Percentiles rank a stretch among this genome's conserved stretches.
These are phyloP conservation scores for Crematogaster levior DNA, from an alignment of 2,888 invertebrate species.

Conservation along the genomic window DNA sequence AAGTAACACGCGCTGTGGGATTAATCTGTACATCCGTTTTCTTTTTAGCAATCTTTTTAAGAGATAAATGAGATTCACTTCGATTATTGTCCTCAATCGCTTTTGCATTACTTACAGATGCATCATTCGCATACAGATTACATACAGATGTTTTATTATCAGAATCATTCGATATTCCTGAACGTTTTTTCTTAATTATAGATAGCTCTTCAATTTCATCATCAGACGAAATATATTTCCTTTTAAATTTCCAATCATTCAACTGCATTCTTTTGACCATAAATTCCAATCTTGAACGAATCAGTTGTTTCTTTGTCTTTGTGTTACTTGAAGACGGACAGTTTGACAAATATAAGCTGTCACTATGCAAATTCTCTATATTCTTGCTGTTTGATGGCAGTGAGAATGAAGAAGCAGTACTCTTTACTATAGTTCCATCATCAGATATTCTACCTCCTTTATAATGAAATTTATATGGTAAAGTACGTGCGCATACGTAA, in stretches of 20 bases:
- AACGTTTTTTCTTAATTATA: neutral
- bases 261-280: neutral
- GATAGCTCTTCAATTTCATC: neutral
- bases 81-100: neutral
- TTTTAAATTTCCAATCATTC: conserved; percentile 13
- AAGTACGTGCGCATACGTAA: neutral
- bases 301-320: neutral
- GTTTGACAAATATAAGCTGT: neutral
- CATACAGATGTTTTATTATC: too few relatives aligned
- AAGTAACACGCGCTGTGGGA: neutral
- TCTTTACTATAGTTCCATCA: neutral
- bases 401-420: neutral
- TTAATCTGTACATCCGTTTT: conserved; percentile 35
- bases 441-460: neutral
- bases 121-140: too few relatives aligned
- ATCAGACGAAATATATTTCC: neutral
- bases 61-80: neutral
- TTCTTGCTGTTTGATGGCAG: neutral
- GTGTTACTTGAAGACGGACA: neutral
- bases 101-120: neutral
- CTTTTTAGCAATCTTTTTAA: neutral
- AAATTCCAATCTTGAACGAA: neutral
- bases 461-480: neutral
- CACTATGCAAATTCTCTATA: neutral
- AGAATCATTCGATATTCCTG: neutral